These are phyloP conservation scores for Drosophila lutescens DNA, from an alignment of 2,888 invertebrate species.

Conservation along the genomic window DNA sequence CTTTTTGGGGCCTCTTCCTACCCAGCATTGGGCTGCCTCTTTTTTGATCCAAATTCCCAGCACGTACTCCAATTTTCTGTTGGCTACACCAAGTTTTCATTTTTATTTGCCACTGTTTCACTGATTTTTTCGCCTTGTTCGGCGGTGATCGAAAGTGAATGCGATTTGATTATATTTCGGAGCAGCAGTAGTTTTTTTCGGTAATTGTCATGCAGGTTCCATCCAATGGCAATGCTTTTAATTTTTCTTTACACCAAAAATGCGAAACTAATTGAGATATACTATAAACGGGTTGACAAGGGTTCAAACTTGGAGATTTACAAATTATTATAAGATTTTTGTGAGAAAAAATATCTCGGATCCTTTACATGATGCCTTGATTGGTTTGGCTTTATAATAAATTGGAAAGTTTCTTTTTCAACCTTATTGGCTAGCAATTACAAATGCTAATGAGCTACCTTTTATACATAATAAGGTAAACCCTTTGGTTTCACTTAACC, in stretches of 20 bases:
- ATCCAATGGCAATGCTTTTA: constrained; percentile 62
- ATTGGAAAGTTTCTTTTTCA: constrained; percentile 33
- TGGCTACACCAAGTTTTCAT: constrained; percentile 49
- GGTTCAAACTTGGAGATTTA: neutral
- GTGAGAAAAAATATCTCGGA: neutral
- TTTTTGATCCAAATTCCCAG: constrained; percentile 71
- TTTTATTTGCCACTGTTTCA: constrained; percentile 39
- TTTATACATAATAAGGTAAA: constrained; percentile 18
- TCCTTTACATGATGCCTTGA: neutral
- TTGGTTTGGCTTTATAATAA: constrained; percentile 3
- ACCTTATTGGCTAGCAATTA: constrained; percentile 44
- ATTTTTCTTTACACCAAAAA: constrained; percentile 58
- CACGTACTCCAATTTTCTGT: constrained; percentile 65
- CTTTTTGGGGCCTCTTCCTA: constrained; percentile 15
- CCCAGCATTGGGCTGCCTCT: constrained; percentile 32
- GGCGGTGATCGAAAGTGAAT: constrained; percentile 68
- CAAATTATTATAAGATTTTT: neutral
- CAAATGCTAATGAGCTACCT: constrained; percentile 54
- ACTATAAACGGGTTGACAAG: constrained; percentile 3
- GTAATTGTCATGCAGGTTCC: constrained; percentile 68
- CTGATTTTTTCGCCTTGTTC: constrained; percentile 23
- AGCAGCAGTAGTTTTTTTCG: constrained; percentile 22
- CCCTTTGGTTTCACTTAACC: constrained; percentile 53
- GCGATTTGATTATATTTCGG: constrained; percentile 50
- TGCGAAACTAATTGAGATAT: constrained; percentile 8